Conservation (phyloP, 2,113 vertebrate species). For the Platycercus adscitus region DNA sequence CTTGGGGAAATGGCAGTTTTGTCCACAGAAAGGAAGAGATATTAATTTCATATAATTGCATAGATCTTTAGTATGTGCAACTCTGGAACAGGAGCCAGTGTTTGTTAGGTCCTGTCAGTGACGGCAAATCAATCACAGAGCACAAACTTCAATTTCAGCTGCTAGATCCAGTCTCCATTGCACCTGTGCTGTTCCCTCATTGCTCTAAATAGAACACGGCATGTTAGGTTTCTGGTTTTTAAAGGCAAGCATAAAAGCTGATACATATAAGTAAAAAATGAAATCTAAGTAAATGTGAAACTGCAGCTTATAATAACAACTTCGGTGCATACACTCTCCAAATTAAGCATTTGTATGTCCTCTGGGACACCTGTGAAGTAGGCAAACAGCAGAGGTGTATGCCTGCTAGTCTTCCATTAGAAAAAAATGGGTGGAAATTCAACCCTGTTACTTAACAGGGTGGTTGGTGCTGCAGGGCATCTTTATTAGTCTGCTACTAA, state of each 20-base stretch:
- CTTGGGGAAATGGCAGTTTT: constrained; percentile 37
- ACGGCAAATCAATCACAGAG: not conserved
- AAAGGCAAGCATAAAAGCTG: not conserved
- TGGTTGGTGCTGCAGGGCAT: not conserved
- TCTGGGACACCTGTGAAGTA: not conserved
- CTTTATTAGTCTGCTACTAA: constrained; percentile 14
- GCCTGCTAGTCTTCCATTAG: not conserved
- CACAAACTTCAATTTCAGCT: constrained; percentile 35
- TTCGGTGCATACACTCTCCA: not conserved
- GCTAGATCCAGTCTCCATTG: not conserved
- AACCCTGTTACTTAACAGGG: not conserved
- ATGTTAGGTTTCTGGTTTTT: not conserved
- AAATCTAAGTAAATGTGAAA: not conserved
- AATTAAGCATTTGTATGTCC: not conserved
- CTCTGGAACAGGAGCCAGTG: not conserved
- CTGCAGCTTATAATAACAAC: not conserved
- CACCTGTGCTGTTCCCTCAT: constrained; percentile 2
- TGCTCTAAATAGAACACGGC: not conserved
- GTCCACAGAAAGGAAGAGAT: constrained; percentile 22
- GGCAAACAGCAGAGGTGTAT: not conserved
- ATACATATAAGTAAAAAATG: not conserved
- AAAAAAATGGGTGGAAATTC: not conserved
- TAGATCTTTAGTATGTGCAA: constrained; percentile 9
- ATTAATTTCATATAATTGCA: constrained; percentile 14
- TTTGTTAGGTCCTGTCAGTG: constrained; percentile 32